Conservation (phyloP, 2,113 vertebrate species). For the Piprites chloris region DNA sequence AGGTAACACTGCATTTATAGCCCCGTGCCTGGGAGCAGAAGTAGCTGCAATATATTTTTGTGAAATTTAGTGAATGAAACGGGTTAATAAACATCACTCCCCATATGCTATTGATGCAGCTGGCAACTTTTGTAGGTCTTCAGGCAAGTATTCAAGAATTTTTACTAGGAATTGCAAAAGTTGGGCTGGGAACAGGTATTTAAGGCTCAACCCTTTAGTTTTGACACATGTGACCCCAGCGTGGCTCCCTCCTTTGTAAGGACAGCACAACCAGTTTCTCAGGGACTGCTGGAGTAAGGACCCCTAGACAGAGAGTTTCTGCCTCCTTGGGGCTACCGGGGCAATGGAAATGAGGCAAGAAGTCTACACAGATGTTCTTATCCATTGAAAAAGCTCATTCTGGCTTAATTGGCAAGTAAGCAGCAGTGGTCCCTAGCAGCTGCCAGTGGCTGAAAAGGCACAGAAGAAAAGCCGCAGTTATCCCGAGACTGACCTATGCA, state of each 20-base stretch:
- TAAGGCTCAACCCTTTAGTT: not conserved
- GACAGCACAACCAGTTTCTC: not conserved
- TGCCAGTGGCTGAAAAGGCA: conserved; percentile 69
- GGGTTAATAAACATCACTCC: not conserved
- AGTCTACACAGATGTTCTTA: conserved; percentile 48
- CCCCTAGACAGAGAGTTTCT: not conserved
- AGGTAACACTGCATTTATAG: not conserved
- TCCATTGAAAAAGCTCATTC: conserved; percentile 66
- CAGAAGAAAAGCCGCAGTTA: conserved; percentile 72
- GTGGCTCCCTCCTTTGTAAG: not conserved
- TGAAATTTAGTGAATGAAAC: not conserved
- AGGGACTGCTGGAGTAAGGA: not conserved
- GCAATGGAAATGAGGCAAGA: not conserved
- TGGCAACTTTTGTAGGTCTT: not conserved
- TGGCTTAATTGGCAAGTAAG: conserved; percentile 3
- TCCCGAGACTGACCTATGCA: conserved; percentile 97
- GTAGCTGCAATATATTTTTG: not conserved
- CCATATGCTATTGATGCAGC: not conserved
- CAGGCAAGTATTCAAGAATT: not conserved
- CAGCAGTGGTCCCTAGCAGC: conserved; percentile 39
- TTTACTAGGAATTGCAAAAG: not conserved
- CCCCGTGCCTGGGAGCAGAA: not conserved
- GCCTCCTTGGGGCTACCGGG: not conserved
- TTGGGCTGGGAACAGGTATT: not conserved
- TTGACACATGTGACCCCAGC: not conserved